Base-by-base conservation (phyloP, 1,140 invertebrate species). In the Campoletis sonorensis region DNA sequence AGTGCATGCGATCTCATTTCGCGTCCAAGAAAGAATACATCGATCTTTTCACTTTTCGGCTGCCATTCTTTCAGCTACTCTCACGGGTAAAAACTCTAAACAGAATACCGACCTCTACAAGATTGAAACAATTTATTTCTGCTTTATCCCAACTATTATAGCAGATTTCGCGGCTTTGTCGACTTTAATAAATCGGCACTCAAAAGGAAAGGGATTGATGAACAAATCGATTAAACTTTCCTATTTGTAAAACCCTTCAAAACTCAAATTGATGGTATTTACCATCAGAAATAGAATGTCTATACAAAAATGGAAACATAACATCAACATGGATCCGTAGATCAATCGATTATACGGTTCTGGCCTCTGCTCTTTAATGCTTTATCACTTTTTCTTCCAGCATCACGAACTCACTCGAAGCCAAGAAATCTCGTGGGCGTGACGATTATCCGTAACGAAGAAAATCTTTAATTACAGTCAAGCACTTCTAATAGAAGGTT, bases 321-420 rank as follows among this genome's bases (percentile, higher is more conserved):
- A 54, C 16, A 70, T 70, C 67, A 3, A 33, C 67, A 21, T 33
- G 30, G 3, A 33, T 30, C 13, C 67, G 30, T 70, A 33, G 67
- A 70, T 70, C 67, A 30, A 70, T 70, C 67, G 67, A 70, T 70
- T 70, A 33, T 33, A 70, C 27, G n/a, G 8, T 54, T 21, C 67
- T 21, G 33, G 67, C 67, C 13, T 15, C 30, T 33, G 27, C 67
- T 64, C 11, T 15, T 16, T 15, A 15, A 33, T 33, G 30, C 67
- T 33, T 70, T 33, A 15, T 70, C 30, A 30, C 27, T 18, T 70
- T 70, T 64, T 64, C 4, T 30, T 21, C 30, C 11, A 33, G 30
- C 30, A 33, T 33, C 26, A 70, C 2, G 67, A 70, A 16, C 67
- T 33, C 8, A 21, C 30, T 70, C 4, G 27, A 33, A 70, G 33